Evolutionary conservation across 2,888 invertebrate genomes (phyloP).

Genomic region (Microlaimidae sp.): DNA sequence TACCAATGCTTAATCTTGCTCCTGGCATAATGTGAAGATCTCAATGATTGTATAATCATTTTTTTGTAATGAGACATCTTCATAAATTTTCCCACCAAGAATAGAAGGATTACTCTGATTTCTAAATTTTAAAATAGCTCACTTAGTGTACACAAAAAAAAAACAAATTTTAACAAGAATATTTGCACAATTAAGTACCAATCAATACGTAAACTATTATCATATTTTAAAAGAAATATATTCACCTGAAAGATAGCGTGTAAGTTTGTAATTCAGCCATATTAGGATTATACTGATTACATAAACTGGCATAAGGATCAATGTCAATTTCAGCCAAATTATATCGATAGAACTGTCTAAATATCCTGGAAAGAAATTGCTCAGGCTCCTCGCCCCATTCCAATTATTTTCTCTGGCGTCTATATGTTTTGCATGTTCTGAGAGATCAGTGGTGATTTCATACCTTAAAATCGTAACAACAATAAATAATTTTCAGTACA

Average conservation of each 20-base stretch:
- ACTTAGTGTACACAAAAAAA: no score
- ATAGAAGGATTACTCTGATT: constrained; percentile 20
- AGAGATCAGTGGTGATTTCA: constrained; percentile 83
- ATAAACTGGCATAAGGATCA: constrained; percentile 72
- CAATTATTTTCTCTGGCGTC: constrained; percentile 89
- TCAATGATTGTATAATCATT: constrained; percentile 63
- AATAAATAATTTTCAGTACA: no score
- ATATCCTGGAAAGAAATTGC: constrained; percentile 37
- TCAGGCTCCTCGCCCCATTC: constrained; percentile 41
- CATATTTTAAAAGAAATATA: no score
- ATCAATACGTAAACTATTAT: no score
- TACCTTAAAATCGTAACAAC: no score
- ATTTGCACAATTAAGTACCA: no score
- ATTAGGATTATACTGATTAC: no score
- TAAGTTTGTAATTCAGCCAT: no score
- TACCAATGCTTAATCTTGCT: constrained; percentile 71
- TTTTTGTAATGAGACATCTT: constrained; percentile 45
- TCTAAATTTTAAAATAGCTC: constrained; percentile 30
- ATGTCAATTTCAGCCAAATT: constrained; percentile 80
- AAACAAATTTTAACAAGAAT: no score
- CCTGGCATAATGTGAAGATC: constrained; percentile 86
- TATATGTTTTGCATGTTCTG: constrained; percentile 78
- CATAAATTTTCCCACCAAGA: constrained; percentile 73
- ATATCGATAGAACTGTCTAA: constrained; percentile 52
- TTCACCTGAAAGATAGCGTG: no score